These are phyloP conservation scores for Melipona beecheii DNA, from an alignment of 2,888 invertebrate species.

Conservation along the genomic window DNA sequence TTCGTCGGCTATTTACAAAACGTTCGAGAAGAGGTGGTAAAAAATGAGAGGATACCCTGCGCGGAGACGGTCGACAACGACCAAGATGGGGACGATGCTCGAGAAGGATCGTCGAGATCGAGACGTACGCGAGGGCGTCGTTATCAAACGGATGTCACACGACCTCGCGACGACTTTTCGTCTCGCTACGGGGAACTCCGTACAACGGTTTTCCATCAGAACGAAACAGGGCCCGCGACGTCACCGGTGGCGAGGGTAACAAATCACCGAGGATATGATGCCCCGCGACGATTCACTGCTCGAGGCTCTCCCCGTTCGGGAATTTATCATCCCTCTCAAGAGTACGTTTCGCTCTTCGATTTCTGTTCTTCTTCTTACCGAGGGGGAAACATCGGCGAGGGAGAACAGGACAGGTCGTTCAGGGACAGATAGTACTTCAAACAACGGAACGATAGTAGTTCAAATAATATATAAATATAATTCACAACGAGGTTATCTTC, in stretches of 20 bases:
- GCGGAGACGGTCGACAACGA: neutral
- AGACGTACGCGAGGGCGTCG: slow-evolving; percentile 43
- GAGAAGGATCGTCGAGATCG: neutral
- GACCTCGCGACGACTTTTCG: slow-evolving; percentile 57
- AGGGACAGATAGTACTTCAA: no score
- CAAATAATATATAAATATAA: no score
- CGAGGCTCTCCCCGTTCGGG: slow-evolving; percentile 19
- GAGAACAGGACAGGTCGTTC: neutral
- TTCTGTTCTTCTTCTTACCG: neutral
- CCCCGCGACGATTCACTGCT: slow-evolving; percentile 21
- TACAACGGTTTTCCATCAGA: slow-evolving; percentile 61
- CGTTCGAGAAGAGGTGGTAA: slow-evolving; percentile 18
- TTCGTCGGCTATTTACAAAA: slow-evolving; percentile 52
- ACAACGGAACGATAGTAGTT: no score
- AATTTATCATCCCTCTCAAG: slow-evolving; percentile 29
- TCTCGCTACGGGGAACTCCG: slow-evolving; percentile 46
- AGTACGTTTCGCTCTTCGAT: slow-evolving; percentile 9
- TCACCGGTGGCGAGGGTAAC: slow-evolving; percentile 43
- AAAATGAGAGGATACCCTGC: slow-evolving; percentile 14
- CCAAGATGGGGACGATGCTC: neutral
- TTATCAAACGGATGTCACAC: slow-evolving; percentile 62
- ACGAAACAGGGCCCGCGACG: slow-evolving; percentile 40
- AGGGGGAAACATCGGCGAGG: no score
- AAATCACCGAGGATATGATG: slow-evolving; percentile 59
- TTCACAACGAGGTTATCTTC: no score